Evolutionary conservation across 2,113 vertebrate species (phyloP).

Genomic region (Mobula birostris): DNA sequence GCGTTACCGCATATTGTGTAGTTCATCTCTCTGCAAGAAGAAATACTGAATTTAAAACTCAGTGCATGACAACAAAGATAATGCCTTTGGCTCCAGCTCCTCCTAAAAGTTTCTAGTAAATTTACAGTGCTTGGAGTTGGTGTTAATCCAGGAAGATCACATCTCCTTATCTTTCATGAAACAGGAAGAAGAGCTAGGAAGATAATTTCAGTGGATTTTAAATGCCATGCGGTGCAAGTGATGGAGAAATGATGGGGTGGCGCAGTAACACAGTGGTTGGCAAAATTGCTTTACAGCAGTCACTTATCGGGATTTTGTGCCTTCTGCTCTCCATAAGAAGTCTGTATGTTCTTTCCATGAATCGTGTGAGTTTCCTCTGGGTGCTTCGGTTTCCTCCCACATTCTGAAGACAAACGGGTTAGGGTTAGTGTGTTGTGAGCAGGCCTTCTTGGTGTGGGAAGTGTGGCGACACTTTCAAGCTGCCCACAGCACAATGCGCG

Average conservation of each 20-base stretch:
- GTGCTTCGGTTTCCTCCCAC: too few species aligned
- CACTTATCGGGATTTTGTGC: too few species aligned
- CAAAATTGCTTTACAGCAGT: too few species aligned
- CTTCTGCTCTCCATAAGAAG: too few species aligned
- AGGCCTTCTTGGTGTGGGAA: too few species aligned
- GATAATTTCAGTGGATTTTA: not conserved
- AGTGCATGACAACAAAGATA: not conserved
- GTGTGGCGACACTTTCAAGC: too few species aligned
- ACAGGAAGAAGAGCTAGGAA: not conserved
- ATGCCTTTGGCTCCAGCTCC: not conserved
- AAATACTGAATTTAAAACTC: not conserved
- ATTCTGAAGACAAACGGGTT: not conserved
- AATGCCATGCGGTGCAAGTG: not conserved
- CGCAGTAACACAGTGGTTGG: too few species aligned
- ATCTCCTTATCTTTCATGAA: not conserved
- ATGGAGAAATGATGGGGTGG: not conserved
- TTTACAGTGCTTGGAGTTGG: not conserved
- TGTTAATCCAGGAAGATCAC: not conserved
- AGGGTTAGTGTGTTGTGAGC: too few species aligned
- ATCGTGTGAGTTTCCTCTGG: too few species aligned
- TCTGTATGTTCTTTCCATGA: too few species aligned
- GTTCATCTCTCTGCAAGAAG: not conserved
- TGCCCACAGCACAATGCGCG: too few species aligned
- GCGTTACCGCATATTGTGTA: not conserved
- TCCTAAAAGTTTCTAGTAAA: not conserved